Base-by-base conservation (phyloP, 2,113 vertebrate species). In the Excalfactoria chinensis region DNA sequence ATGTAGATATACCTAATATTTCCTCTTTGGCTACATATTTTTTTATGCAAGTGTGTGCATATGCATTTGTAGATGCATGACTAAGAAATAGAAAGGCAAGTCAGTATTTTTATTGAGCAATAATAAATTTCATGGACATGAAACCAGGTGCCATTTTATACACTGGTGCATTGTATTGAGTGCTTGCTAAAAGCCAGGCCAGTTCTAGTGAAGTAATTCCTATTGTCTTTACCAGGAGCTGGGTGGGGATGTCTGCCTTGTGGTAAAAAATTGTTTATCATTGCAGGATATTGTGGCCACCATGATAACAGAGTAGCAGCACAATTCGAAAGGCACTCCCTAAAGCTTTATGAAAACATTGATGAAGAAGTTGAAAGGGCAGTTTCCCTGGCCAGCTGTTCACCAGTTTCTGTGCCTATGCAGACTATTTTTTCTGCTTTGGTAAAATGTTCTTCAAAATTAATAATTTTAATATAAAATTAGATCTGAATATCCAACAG, bases 241-340 rank as follows among this genome's bases (percentile, higher is more conserved):
- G 93, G 92, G 92, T 92, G 93, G 84, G 37, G 77, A 92, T 86
- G 73, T 79, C 90, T 95, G 70, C 82, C 67, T 53, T 92, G 77
- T 94, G 88, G 88, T 86, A 90, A 90, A 87, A 96, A 89, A 35
- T 37, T 89, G 67, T 95, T 96, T 95, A 60, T 96, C 91, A 76
- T 96, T 0, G 1, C 92, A 95, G 92, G 96, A 90, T 93, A 93
- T 80, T 73, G 89, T 93, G 93, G 84, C 84, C 79, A 23, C 81
- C 68, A 60, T 73, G 91, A 94, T 95, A 96, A 95, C 86, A 93
- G 62, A 75, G 41, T 71, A 82, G 84, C 84, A 84, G 86, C 78
- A 76, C 71, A 70, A 44, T 87, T 90, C 70, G 71, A 94, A 84
- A 89, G 89, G 71, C 89, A 95, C 92, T 95, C 81, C 84, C 91